Evolutionary conservation across 30 jellyfish, hydroid and myxozoan genomes (phyloP), one percentile per base, ranked within the genome.

Genomic region (Mastigias papua): DNA sequence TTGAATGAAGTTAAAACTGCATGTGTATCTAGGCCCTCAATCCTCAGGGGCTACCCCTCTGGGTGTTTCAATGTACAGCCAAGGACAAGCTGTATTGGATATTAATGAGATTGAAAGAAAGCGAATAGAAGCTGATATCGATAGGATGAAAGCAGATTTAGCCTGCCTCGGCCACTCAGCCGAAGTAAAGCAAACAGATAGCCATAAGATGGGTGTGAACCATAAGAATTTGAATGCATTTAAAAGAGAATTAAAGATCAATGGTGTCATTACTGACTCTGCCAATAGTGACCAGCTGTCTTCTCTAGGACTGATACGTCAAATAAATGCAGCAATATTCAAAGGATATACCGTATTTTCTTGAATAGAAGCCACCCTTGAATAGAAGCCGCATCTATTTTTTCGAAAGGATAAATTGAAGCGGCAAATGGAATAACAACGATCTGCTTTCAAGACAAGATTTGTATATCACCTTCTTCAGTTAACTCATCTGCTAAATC

Each of bases 361-460:
- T 29, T 28, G 32, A 31, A 68, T 31, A 68, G 50, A 68, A 68
- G 48, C 79, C 57, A 22, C 0, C 26, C 69, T 73, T 73, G 79
- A 73, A 73, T 73, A 42, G 68, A 73, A 73, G 84, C 84, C 64
- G 84, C 84, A 7, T 79, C 27, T 76, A 42, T 76, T 37, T 37
- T 66, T 17, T 20, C 11, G 8, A 22, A 69, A 34, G 21, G 15
- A 69, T 5, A 69, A 30, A 30, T 20, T 10, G 73, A 29, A 21
- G 29, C 30, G 7, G 33, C 30, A 46, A 21, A 4, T 28, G 11
- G 7, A 31, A 5, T 26, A 16, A 15, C 0, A 4, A 15, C 54
- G 54, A 4, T 8, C 13, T 42, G 7, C 79, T 26, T 76, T 76
- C 76, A 16, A 15, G 50, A 76, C 48, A 76, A 9, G 83, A 72